Percentiles rank a stretch among this genome's conserved stretches.
Evolutionary conservation across 2,888 invertebrate genomes (phyloP).

Genomic region (Homarus gammarus): DNA sequence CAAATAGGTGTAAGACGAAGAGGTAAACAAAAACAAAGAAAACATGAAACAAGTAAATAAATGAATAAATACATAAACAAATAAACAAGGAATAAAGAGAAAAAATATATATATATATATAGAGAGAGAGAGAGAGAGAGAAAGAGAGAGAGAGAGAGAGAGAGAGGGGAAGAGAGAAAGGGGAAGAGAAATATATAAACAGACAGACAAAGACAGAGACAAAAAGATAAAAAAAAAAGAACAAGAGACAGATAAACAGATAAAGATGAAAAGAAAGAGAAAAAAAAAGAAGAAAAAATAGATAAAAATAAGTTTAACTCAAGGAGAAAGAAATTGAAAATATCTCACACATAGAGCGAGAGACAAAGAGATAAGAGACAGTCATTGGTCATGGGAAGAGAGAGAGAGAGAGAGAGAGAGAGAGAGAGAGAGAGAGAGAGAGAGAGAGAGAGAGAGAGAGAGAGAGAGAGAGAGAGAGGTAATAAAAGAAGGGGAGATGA

Average conservation of each 20-base stretch:
- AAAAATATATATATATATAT: too few relatives aligned
- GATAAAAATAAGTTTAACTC: too few relatives aligned
- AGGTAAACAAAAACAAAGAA: too few relatives aligned
- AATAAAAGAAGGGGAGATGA: too few relatives aligned
- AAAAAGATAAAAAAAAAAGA: slow-evolving; percentile 10
- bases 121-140: slow-evolving; percentile 12
- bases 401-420: not conserved
- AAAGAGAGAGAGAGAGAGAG: not conserved
- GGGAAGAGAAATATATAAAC: not conserved
- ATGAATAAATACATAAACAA: too few relatives aligned
- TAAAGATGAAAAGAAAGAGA: not conserved
- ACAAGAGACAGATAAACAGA: slow-evolving; percentile 19
- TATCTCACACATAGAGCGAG: not conserved
- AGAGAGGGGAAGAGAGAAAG: not conserved
- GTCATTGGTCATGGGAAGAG: not conserved
- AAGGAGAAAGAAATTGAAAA: not conserved
- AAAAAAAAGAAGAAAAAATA: not conserved
- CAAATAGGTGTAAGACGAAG: too few relatives aligned
- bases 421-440: not conserved
- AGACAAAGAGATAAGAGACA: not conserved
- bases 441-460: too few relatives aligned
- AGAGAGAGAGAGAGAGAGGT: too few relatives aligned
- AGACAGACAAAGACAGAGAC: slow-evolving; percentile 20
- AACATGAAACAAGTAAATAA: too few relatives aligned
- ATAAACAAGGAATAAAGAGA: too few relatives aligned